Conservation (phyloP, 2,888 invertebrate genomes). For the Brachyptera putata region DNA sequence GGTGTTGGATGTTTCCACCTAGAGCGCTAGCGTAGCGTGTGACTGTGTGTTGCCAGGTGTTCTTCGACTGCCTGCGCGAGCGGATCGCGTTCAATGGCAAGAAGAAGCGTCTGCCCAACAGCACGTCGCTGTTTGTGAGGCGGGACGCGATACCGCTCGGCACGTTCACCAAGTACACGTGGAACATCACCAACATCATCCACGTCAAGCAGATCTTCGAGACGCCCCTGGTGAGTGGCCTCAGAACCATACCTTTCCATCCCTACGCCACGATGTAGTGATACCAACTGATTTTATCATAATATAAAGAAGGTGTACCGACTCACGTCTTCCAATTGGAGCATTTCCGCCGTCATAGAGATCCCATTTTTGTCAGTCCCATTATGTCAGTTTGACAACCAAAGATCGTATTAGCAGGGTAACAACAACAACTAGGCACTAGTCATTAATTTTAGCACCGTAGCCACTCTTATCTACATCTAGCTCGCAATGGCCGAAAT, state of each 20-base stretch:
- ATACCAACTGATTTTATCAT: neutral
- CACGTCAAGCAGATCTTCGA: conserved; percentile 72
- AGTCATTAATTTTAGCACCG: too few relatives aligned
- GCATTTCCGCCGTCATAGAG: too few relatives aligned
- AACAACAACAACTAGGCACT: conserved; percentile 8
- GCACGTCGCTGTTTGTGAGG: conserved; percentile 55
- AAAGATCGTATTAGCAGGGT: neutral
- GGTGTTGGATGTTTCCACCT: too few relatives aligned
- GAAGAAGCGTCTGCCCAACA: conserved; percentile 62
- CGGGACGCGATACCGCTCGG: conserved; percentile 60
- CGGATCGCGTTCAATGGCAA: conserved; percentile 59
- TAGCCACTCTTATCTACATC: too few relatives aligned
- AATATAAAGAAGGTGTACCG: too few relatives aligned
- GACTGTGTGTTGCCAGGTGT: too few relatives aligned
- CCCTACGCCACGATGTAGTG: neutral
- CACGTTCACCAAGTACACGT: conserved; percentile 64
- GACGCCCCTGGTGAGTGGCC: conserved; percentile 52
- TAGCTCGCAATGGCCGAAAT: too few relatives aligned
- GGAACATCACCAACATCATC: conserved; percentile 66
- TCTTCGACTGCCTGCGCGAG: conserved; percentile 68
- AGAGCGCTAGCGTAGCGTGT: too few relatives aligned
- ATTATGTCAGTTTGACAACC: too few relatives aligned
- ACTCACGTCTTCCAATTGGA: too few relatives aligned
- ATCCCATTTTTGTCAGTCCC: too few relatives aligned
- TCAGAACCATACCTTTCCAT: neutral